phyloP scores from a whole-genome alignment of 2,888 invertebrate genomes.

The Tethea ocularis region DNA sequence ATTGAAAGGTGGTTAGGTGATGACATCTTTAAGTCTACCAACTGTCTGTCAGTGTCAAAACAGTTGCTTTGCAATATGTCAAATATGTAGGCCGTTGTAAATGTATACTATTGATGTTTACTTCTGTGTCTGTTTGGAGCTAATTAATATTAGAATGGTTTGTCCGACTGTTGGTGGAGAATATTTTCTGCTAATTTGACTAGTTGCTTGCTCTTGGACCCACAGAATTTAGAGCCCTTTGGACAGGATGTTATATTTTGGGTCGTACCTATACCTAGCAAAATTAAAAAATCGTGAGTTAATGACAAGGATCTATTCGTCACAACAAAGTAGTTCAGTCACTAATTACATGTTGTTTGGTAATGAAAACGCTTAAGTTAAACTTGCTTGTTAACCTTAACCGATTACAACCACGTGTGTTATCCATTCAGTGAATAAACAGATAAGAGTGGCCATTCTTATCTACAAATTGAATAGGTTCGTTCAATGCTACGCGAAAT shows the following conservation, averaged over 20 bases:
- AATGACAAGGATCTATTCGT: too few species aligned
- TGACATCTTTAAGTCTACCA: not conserved
- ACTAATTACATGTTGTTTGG: not conserved
- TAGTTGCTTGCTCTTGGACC: too few species aligned
- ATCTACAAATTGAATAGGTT: not conserved
- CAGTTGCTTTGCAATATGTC: not conserved
- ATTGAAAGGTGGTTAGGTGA: slow-evolving; percentile 3
- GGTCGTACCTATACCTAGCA: too few species aligned
- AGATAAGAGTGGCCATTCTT: not conserved
- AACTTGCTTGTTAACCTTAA: not conserved
- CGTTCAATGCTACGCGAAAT: not conserved
- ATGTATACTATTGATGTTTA: not conserved
- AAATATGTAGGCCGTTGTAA: not conserved
- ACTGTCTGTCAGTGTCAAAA: not conserved
- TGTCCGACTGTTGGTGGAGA: not conserved
- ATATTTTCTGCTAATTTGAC: too few species aligned
- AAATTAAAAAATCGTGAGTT: too few species aligned
- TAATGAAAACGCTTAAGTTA: not conserved
- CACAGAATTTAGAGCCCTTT: too few species aligned
- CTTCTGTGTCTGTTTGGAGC: not conserved
- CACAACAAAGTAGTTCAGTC: not conserved
- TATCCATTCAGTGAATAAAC: not conserved
- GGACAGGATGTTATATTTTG: too few species aligned
- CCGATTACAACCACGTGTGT: not conserved
- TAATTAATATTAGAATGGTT: not conserved